Evolutionary conservation across 2,113 vertebrate species (phyloP).

Genomic region (Haemorhous mexicanus): DNA sequence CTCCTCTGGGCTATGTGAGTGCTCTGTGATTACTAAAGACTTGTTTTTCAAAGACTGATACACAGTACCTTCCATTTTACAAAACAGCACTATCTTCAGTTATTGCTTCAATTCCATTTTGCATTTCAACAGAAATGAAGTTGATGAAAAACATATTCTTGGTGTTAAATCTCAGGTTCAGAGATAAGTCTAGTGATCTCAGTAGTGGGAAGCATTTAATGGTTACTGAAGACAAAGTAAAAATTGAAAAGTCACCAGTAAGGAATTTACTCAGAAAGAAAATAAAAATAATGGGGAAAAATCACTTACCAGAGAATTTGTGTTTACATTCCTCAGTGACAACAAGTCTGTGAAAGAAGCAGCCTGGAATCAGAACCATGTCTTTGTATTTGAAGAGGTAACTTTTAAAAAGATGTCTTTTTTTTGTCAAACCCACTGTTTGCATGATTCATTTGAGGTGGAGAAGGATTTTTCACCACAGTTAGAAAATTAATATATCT

Average conservation of each 20-base stretch:
- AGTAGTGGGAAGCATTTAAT: neutral
- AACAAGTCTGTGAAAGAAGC: neutral
- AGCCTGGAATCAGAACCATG: neutral
- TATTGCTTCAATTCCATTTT: neutral
- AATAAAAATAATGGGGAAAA: neutral
- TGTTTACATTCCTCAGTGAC: constrained; percentile 32
- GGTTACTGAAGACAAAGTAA: neutral
- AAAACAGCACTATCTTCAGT: neutral
- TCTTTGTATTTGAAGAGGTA: constrained; percentile 63
- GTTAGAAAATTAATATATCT: neutral
- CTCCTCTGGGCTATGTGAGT: neutral
- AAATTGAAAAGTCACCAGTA: neutral
- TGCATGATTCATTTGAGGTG: neutral
- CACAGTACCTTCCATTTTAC: neutral
- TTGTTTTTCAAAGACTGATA: neutral
- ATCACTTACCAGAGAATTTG: neutral
- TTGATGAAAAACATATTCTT: neutral
- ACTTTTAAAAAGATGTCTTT: neutral
- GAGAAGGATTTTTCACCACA: neutral
- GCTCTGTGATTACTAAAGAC: neutral
- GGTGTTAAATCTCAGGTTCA: neutral
- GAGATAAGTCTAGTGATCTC: neutral
- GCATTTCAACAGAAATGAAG: neutral
- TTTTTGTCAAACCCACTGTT: neutral
- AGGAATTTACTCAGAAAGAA: neutral